These are phyloP conservation scores for Deroplatys truncata DNA, from an alignment of 2,888 invertebrate species.

Conservation along the genomic window DNA sequence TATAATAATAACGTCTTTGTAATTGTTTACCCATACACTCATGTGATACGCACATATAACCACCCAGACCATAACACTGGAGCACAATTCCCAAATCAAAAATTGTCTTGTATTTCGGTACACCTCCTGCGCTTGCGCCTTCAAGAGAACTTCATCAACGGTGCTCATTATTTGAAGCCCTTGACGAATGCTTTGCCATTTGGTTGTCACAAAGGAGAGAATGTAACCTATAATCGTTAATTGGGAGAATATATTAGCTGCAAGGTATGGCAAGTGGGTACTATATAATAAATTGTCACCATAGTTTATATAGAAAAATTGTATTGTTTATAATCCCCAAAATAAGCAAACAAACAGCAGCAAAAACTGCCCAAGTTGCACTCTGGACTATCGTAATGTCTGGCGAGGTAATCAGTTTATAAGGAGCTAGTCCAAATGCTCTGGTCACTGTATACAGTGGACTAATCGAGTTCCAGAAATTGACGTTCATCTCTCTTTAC, in stretches of 20 bases:
- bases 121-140: background rate
- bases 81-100: background rate
- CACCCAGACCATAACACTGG: background rate
- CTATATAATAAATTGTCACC: too few species aligned
- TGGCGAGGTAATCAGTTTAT: background rate
- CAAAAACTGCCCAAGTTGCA: background rate
- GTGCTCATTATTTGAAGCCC: background rate
- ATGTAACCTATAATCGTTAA: background rate
- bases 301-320: background rate
- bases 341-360: background rate
- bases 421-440: background rate
- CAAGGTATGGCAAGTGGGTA: background rate
- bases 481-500: background rate
- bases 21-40: background rate
- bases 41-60: background rate
- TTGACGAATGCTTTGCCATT: background rate
- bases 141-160: background rate
- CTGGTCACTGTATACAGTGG: too few species aligned
- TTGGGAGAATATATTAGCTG: background rate
- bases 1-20: background rate
- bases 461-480: background rate
- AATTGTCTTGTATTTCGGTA: background rate
- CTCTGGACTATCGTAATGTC: background rate
- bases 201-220: background rate
- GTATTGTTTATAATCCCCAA: background rate